Conservation (phyloP, 1,140 invertebrate genomes). For the Battus philenor region DNA sequence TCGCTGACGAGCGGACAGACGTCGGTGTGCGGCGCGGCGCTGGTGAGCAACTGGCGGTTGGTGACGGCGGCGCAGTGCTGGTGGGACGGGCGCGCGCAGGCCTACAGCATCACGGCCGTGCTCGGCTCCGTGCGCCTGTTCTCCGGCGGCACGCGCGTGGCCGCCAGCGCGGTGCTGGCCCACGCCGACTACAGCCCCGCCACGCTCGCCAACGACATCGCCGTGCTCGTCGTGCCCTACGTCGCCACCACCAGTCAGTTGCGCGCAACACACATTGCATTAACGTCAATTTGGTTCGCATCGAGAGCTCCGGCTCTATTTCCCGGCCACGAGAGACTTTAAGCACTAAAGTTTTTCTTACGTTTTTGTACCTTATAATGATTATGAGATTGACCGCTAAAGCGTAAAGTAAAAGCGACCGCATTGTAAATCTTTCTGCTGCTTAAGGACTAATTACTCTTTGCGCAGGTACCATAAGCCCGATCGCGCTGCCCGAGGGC, state of each 20-base stretch:
- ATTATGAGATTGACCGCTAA: too few relatives aligned
- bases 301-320: too few relatives aligned
- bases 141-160: not conserved
- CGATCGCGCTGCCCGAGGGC: slow-evolving; percentile 1
- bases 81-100: slow-evolving; percentile 11
- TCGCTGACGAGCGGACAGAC: slow-evolving; percentile 3
- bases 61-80: slow-evolving; percentile 15
- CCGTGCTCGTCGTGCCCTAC: slow-evolving; percentile 9
- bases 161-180: not conserved
- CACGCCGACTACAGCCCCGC: slow-evolving; percentile 14
- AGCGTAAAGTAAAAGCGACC: too few relatives aligned
- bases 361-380: too few relatives aligned
- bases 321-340: too few relatives aligned
- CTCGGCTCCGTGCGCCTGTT: slow-evolving; percentile 7
- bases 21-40: slow-evolving; percentile 21
- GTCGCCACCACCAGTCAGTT: slow-evolving; percentile 12
- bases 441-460: not conserved
- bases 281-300: too few relatives aligned
- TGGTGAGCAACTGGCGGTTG: slow-evolving; percentile 12
- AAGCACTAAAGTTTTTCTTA: too few relatives aligned
- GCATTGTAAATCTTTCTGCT: too few relatives aligned
- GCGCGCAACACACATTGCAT: not conserved
- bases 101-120: slow-evolving; percentile 5
- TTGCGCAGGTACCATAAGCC: slow-evolving; percentile 15
- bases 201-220: slow-evolving; percentile 13